These are phyloP conservation scores for Prionailurus viverrinus DNA, from an alignment of 2,113 vertebrate genomes.

Conservation along the genomic window DNA sequence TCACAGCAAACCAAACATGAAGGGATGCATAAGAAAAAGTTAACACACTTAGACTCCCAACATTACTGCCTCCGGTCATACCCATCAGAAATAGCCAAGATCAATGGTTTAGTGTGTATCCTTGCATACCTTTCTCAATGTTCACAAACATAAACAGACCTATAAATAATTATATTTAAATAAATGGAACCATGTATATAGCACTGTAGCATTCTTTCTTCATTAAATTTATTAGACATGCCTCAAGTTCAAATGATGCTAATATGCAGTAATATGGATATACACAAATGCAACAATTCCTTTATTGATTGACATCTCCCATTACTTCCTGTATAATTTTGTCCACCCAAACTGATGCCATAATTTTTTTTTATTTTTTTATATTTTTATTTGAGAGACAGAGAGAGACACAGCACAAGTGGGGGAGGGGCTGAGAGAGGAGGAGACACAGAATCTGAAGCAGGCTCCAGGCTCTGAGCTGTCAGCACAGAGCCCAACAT, in stretches of 20 bases:
- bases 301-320: background rate
- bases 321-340: background rate
- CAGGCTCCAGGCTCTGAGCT: too few relatives aligned
- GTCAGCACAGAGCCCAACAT: too few relatives aligned
- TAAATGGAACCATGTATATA: background rate
- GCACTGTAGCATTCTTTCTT: background rate
- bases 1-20: background rate
- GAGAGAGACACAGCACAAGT: too few relatives aligned
- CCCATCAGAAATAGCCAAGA: background rate
- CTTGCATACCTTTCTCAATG: background rate
- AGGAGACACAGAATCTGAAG: too few relatives aligned
- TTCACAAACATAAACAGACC: background rate
- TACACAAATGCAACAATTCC: background rate
- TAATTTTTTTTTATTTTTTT: background rate
- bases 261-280: background rate
- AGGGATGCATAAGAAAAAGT: background rate
- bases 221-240: background rate
- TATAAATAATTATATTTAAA: background rate
- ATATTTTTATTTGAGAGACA: too few relatives aligned
- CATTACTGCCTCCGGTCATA: background rate
- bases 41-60: background rate
- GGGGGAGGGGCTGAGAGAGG: too few relatives aligned
- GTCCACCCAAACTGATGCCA: background rate
- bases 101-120: background rate
- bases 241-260: background rate